Evolutionary conservation across 2,888 invertebrate species (phyloP).

Genomic region (Villa cingulata): DNA sequence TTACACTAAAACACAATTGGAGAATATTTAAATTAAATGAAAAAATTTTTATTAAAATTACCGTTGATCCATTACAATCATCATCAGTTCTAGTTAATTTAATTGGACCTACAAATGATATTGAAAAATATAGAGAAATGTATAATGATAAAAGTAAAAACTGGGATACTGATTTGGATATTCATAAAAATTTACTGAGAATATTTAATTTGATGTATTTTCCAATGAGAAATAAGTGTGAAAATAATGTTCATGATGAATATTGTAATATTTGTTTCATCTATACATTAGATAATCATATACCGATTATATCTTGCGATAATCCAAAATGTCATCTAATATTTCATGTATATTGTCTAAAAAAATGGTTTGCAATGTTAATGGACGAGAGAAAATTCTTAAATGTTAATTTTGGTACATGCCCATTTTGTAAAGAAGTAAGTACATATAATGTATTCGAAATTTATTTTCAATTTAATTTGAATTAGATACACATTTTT

Average conservation of each 20-base stretch:
- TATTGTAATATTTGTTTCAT: conserved; percentile 32
- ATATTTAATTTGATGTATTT: conserved; percentile 33
- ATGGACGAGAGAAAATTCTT: conserved; percentile 29
- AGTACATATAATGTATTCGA: neutral
- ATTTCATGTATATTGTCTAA: conserved; percentile 29
- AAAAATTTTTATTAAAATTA: conserved; percentile 27
- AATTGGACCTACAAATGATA: conserved; percentile 31
- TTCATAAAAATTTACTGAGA: conserved; percentile 31
- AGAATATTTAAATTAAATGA: conserved; percentile 29
- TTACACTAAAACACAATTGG: conserved; percentile 26
- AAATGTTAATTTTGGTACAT: conserved; percentile 29
- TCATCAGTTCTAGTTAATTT: conserved; percentile 26
- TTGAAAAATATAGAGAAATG: conserved; percentile 23
- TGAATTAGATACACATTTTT: no score
- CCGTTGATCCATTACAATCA: conserved; percentile 28
- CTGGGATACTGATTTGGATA: conserved; percentile 31
- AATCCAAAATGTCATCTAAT: conserved; percentile 28
- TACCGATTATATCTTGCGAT: conserved; percentile 33
- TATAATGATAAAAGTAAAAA: conserved; percentile 26
- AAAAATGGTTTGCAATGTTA: conserved; percentile 31
- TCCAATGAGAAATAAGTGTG: conserved; percentile 23
- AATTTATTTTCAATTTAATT: no score
- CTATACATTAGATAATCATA: conserved; percentile 27
- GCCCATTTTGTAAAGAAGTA: conserved; percentile 34
- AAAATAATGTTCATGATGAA: conserved; percentile 9